phyloP scores from a whole-genome alignment of 2,888 invertebrate genomes.

The Merodon equestris region DNA sequence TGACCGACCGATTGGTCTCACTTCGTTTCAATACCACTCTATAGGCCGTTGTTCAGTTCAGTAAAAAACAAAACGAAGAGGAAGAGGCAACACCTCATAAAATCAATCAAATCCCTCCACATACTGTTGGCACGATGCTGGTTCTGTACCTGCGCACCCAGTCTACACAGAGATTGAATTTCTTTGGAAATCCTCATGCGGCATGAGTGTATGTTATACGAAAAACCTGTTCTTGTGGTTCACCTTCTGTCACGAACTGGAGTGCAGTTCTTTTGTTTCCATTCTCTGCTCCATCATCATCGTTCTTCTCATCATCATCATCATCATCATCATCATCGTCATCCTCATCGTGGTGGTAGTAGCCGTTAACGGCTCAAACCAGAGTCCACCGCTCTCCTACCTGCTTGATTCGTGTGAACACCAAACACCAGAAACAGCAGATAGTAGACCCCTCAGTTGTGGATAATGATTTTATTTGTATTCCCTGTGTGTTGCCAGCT shows the following conservation, averaged over 20 bases:
- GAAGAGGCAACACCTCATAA: constrained; percentile 28
- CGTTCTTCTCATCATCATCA: constrained; percentile 29
- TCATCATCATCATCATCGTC: constrained; percentile 20
- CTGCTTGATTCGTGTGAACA: constrained; percentile 14
- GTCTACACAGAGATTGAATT: constrained; percentile 7
- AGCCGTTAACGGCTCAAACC: constrained; percentile 5
- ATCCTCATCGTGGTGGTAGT: background rate
- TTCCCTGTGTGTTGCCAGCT: constrained; percentile 59
- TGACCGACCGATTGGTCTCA: too few species aligned
- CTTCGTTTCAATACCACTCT: constrained; percentile 11
- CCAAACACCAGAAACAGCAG: too few species aligned
- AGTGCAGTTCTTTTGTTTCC: constrained; percentile 31
- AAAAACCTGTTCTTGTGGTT: constrained; percentile 38
- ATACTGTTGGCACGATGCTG: constrained; percentile 12
- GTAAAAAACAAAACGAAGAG: background rate
- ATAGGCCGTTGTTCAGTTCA: background rate
- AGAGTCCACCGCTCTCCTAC: constrained; percentile 41
- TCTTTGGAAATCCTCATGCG: constrained; percentile 27
- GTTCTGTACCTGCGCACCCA: constrained; percentile 30
- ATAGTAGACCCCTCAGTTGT: too few species aligned
- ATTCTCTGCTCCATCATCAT: background rate
- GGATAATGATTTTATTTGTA: constrained; percentile 68
- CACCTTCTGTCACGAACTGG: constrained; percentile 41
- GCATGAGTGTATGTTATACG: background rate
- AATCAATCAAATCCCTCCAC: constrained; percentile 44